These are phyloP conservation scores for Astreopora myriophthalma DNA, from an alignment of 64 coral and sea anemone genomes.

Conservation along the genomic window DNA sequence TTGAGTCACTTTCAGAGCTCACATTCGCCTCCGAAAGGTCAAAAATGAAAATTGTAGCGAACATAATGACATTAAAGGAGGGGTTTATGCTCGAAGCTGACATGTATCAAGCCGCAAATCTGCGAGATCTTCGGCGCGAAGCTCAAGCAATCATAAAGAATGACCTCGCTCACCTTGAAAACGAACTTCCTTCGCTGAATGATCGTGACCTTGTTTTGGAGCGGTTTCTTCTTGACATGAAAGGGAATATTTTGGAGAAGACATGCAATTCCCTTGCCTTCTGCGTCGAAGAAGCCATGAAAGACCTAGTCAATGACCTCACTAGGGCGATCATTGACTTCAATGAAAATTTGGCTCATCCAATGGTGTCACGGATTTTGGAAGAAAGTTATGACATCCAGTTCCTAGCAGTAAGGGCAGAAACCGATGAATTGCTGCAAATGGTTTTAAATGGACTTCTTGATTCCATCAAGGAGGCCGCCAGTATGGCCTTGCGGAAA, in stretches of 20 bases:
- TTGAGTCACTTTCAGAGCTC: background rate
- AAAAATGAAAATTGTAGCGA: background rate
- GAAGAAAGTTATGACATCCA: constrained; percentile 27
- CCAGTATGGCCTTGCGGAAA: background rate
- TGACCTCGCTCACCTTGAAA: background rate
- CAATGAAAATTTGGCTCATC: background rate
- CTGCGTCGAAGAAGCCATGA: background rate
- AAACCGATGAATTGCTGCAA: background rate
- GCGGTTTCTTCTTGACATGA: constrained; percentile 55
- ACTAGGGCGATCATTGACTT: background rate
- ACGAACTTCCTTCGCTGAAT: background rate
- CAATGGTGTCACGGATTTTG: constrained; percentile 1
- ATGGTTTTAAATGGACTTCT: background rate
- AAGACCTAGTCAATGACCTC: background rate
- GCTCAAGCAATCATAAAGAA: background rate
- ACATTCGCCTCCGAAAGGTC: background rate
- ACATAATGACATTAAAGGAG: background rate
- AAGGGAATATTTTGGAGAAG: constrained; percentile 51
- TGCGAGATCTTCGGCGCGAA: background rate
- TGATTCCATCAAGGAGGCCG: constrained; percentile 28
- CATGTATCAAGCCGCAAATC: background rate
- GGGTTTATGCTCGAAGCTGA: background rate
- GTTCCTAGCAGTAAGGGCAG: background rate
- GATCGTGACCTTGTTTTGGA: background rate
- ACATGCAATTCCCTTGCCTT: constrained; percentile 22